Evolutionary conservation across 2,888 invertebrate species (phyloP), one percentile per base, ranked within the genome.

Genomic region (Metallyticus violacea): DNA sequence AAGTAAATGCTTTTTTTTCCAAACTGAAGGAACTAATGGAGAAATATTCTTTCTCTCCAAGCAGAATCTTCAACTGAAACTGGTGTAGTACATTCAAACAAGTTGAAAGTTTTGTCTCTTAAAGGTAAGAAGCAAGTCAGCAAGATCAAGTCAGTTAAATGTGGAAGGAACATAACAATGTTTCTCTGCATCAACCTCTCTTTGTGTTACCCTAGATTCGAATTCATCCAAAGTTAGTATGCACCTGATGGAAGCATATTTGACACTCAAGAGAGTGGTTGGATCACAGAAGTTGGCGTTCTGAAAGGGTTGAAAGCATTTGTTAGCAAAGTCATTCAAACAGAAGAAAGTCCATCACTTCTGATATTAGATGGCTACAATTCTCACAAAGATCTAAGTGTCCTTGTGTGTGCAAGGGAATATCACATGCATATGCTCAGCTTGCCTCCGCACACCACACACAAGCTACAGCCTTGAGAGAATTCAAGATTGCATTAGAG

Each of bases 391-490:
- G 30, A 81, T 26, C 22, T 81, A 29, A 22, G 29, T 29, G 81
- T 30, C 2, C 28, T 81, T 81, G 25, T 77, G 22, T 78, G 26
- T 85, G 78, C 40, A 26, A 78, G 25, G 27, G 27, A 6, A 25
- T 1, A 81, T 81, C 15, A 27, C 27, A 7, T 27, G 5, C 27
- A 78, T 15, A 85, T 78, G 85, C 26, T 85, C 4, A 85, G 78
- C 40, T 78, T 77, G 26, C 78, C 78, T 15, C 40, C 62, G 7
- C 62, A 62, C 26, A 40, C 85, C 29, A 78, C 78, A 29, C 79
- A 78, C 85, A 84, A 85, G 85, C 78, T 85, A 22, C 85, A 85
- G 26, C 78, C 85, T 29, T 85, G 85, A 77, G 79, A 27, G 78
- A 78, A 25, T 78, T 85, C 26, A 78, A 85, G 29, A 78, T 22